Percentiles rank a stretch among this genome's conserved stretches.
These are phyloP conservation scores for Phenganax marumi DNA, from an alignment of 92 coral and sea anemone species.

Conservation along the genomic window DNA sequence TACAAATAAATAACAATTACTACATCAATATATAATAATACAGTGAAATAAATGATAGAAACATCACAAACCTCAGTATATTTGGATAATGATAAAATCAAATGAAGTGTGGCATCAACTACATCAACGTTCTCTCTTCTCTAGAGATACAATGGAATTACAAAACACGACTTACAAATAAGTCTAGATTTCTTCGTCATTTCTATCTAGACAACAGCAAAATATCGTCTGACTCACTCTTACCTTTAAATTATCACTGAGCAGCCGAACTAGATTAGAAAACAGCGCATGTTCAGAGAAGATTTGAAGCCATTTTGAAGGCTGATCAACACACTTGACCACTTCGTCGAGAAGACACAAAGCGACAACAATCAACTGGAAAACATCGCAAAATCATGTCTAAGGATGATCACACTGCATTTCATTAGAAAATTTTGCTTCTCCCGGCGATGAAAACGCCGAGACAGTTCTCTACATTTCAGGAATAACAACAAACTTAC, in stretches of 20 bases:
- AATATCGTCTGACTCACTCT: too few relatives aligned
- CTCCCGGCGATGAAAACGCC: too few relatives aligned
- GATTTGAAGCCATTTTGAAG: slow-evolving; percentile 95
- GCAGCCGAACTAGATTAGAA: slow-evolving; percentile 77
- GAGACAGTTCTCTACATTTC: too few relatives aligned
- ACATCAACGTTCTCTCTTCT: slow-evolving; percentile 76
- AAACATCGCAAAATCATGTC: background rate
- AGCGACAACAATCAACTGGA: slow-evolving; percentile 80
- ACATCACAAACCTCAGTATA: slow-evolving; percentile 71
- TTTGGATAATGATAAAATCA: slow-evolving; percentile 80
- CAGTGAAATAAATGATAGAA: background rate
- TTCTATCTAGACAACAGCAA: too few relatives aligned
- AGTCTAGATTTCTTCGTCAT: too few relatives aligned
- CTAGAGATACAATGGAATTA: slow-evolving; percentile 37
- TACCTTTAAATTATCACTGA: slow-evolving; percentile 88
- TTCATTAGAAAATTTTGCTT: too few relatives aligned
- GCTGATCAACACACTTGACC: slow-evolving; percentile 77
- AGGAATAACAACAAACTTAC: background rate
- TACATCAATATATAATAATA: background rate
- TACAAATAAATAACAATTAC: slow-evolving; percentile 17
- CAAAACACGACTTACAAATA: background rate
- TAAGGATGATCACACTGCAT: background rate
- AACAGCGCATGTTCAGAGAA: slow-evolving; percentile 97
- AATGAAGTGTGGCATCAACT: slow-evolving; percentile 84
- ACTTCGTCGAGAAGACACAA: slow-evolving; percentile 88